Evolutionary conservation across 2,113 vertebrate genomes (phyloP).

Genomic region (Rhinogobius similis): DNA sequence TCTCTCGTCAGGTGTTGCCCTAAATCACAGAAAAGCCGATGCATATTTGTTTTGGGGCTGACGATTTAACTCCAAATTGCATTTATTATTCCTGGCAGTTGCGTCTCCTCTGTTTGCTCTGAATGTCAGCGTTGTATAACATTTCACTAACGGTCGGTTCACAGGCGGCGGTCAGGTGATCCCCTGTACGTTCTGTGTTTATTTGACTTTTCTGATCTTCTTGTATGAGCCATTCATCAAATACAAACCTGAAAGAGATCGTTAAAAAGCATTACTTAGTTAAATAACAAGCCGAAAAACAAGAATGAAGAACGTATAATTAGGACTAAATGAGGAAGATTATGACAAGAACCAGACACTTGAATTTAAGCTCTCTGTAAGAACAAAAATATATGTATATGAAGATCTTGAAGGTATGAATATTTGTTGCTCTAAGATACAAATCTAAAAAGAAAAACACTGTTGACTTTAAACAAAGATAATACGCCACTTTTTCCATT

Average conservation of each 20-base stretch:
- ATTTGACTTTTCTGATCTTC: neutral
- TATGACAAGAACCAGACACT: too few relatives aligned
- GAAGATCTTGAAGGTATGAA: too few relatives aligned
- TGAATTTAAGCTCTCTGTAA: too few relatives aligned
- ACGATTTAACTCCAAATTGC: conserved; percentile 28
- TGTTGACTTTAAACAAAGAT: too few relatives aligned
- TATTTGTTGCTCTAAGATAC: too few relatives aligned
- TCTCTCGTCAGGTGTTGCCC: conserved; percentile 35
- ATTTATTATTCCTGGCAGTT: conserved; percentile 48
- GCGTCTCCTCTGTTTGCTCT: conserved; percentile 27
- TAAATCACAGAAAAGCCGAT: conserved; percentile 26
- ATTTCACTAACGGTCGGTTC: conserved; percentile 28
- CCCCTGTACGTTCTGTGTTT: conserved; percentile 14
- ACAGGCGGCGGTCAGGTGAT: conserved; percentile 4
- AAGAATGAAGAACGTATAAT: too few relatives aligned
- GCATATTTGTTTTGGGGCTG: conserved; percentile 44
- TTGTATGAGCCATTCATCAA: neutral
- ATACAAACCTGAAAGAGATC: neutral
- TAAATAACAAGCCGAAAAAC: too few relatives aligned
- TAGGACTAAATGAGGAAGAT: too few relatives aligned
- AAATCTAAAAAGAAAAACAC: too few relatives aligned
- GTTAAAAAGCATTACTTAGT: too few relatives aligned
- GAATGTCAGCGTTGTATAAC: conserved; percentile 32
- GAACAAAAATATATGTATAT: too few relatives aligned
- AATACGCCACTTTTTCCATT: too few relatives aligned